These are phyloP conservation scores for Hirtodrosophila cameraria DNA, from an alignment of 2,888 invertebrate species.

Conservation along the genomic window DNA sequence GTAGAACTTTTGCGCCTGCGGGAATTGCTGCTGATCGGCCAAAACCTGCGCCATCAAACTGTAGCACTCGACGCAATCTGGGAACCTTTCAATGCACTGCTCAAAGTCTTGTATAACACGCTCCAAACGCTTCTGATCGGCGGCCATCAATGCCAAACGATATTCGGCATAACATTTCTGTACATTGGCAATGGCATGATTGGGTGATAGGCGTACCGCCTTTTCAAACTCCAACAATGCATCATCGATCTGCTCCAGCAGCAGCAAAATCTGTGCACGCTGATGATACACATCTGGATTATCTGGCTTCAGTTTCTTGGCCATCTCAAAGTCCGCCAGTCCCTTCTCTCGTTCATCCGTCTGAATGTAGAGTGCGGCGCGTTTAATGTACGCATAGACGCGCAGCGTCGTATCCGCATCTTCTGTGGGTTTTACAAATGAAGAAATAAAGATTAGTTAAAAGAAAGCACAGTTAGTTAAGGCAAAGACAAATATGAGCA, in stretches of 20 bases:
- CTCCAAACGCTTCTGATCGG: slow-evolving; percentile 87
- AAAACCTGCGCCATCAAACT: slow-evolving; percentile 95
- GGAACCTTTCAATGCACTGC: slow-evolving; percentile 90
- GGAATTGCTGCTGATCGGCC: slow-evolving; percentile 92
- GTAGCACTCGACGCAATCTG: slow-evolving; percentile 93
- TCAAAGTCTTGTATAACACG: slow-evolving; percentile 90
- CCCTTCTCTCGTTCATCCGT: slow-evolving; percentile 90
- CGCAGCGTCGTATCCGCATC: slow-evolving; percentile 87
- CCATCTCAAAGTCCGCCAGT: slow-evolving; percentile 91
- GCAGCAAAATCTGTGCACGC: slow-evolving; percentile 93
- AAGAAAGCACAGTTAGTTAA: no score
- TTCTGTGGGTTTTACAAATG: slow-evolving; percentile 49
- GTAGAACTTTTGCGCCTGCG: slow-evolving; percentile 92
- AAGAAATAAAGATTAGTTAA: neutral
- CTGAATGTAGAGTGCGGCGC: slow-evolving; percentile 93
- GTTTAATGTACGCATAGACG: slow-evolving; percentile 94
- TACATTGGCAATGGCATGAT: slow-evolving; percentile 93
- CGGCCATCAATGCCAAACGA: slow-evolving; percentile 87
- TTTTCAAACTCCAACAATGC: slow-evolving; percentile 93
- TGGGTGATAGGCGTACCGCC: slow-evolving; percentile 91
- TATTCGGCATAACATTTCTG: slow-evolving; percentile 97
- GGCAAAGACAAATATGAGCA: no score
- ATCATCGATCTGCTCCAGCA: slow-evolving; percentile 91
- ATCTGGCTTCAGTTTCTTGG: slow-evolving; percentile 90
- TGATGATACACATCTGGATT: slow-evolving; percentile 97